Evolutionary conservation across 1,140 invertebrate genomes (phyloP), one percentile per base, ranked within the genome.

Genomic region (Anastatus disparis): DNA sequence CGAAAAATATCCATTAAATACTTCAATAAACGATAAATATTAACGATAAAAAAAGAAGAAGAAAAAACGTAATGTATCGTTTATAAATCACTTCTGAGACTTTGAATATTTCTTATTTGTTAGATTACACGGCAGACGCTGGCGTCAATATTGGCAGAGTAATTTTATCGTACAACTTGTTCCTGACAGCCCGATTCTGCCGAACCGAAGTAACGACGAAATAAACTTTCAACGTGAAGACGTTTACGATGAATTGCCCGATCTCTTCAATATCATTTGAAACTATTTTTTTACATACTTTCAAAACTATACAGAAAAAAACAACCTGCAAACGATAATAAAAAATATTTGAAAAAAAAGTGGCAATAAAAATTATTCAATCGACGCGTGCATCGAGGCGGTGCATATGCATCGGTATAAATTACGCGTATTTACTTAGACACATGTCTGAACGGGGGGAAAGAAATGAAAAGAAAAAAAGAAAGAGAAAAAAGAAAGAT

Each of bases 101-200:
- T 44, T 44, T 17, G 53, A 17, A 3, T 44, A 3, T 44, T 44
- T 44, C 40, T 67, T 46, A 35, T n/a, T 48, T 44, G 26, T 0
- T 67, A 85, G 84, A 74, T 74, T 85, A 46, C 84, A 85, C 63
- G 77, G 81, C 0, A 76, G 82, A 75, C 76, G 83, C 48, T 85
- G 84, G 84, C 78, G 78, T 7, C 77, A 82, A 31, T 85, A 81
- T 29, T 84, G 83, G 84, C 74, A 84, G 35, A 81, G 77, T 44
- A 85, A 85, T 46, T 85, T 81, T 56, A 80, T 84, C 27, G 75
- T 85, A 12, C 77, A 81, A 55, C 72, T 85, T n/a, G 42, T 83
- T 20, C 82, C 83, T 1, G 71, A 79, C 24, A 74, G 61, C 26
- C 58, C 55, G 3, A 27, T 55, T 12, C n/a, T 20, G 8, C 4